These are phyloP conservation scores for Saccopteryx leptura DNA, from an alignment of 2,113 vertebrate genomes.

Conservation along the genomic window DNA sequence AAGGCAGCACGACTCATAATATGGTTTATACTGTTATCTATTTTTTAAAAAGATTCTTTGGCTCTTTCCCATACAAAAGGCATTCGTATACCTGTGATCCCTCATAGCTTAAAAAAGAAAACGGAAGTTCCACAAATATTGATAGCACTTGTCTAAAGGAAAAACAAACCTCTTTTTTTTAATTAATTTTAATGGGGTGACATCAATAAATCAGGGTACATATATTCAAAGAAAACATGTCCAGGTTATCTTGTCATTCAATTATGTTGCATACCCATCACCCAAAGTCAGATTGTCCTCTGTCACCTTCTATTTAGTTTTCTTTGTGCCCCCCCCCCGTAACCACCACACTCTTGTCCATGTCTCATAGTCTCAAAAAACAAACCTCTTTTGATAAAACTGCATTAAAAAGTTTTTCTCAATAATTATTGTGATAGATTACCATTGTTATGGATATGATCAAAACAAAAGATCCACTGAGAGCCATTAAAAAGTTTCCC, in stretches of 20 bases:
- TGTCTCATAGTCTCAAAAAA: not conserved
- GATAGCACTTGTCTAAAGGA: not conserved
- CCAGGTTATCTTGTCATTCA: too few species aligned
- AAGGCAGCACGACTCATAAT: not conserved
- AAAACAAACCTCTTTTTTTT: not conserved
- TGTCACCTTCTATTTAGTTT: too few species aligned
- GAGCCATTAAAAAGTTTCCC: not conserved
- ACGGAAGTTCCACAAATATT: not conserved
- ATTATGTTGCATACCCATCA: too few species aligned
- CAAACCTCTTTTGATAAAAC: not conserved
- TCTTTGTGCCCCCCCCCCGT: too few species aligned
- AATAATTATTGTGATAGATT: not conserved
- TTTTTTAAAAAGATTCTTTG: not conserved
- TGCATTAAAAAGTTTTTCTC: not conserved
- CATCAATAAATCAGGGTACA: too few species aligned
- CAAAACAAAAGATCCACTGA: not conserved
- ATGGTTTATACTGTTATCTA: not conserved
- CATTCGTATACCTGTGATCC: slow-evolving; percentile 49
- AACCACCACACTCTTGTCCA: too few species aligned
- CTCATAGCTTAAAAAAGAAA: not conserved
- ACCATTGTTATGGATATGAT: not conserved
- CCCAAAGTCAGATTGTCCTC: too few species aligned
- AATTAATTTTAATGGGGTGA: too few species aligned
- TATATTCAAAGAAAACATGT: too few species aligned
- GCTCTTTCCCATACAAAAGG: not conserved